Conservation (phyloP, 2,888 invertebrate species). For the Ormia ochracea region DNA sequence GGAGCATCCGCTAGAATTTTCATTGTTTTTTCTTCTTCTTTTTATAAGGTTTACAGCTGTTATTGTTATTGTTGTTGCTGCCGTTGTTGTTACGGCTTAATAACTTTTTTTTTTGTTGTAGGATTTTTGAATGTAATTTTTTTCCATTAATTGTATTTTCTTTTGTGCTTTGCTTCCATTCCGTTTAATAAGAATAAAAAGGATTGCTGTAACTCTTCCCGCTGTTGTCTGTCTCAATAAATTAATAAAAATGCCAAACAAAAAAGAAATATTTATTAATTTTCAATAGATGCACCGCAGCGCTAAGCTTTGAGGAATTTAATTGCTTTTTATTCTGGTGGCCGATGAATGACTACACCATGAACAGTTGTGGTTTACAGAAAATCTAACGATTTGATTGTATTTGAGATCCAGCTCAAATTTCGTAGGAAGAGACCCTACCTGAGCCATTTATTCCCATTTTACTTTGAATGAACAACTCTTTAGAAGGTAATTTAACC, state of each 20-base stretch:
- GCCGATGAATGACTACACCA: background rate
- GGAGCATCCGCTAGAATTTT: conserved; percentile 21
- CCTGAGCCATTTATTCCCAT: too few relatives aligned
- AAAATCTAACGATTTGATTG: too few relatives aligned
- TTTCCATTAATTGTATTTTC: conserved; percentile 27
- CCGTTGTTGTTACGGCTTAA: background rate
- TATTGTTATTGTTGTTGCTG: background rate
- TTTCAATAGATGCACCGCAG: conserved; percentile 27
- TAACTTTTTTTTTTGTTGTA: conserved; percentile 8
- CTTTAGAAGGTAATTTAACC: too few relatives aligned
- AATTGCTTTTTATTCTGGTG: background rate
- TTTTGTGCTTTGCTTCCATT: background rate
- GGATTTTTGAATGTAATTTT: conserved; percentile 45
- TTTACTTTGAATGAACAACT: too few relatives aligned
- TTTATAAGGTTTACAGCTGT: background rate
- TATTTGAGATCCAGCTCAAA: too few relatives aligned
- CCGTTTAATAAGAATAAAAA: conserved; percentile 18
- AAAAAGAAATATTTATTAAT: conserved; percentile 9
- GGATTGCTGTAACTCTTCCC: background rate
- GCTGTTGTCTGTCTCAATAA: background rate
- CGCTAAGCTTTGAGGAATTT: background rate
- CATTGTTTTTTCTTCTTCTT: conserved; percentile 8
- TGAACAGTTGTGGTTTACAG: background rate
- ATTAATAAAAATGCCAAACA: conserved; percentile 19
- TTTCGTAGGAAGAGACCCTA: too few relatives aligned